These are phyloP conservation scores for Fistularia commersonii DNA, from an alignment of 2,797 vertebrate species.

Conservation along the genomic window DNA sequence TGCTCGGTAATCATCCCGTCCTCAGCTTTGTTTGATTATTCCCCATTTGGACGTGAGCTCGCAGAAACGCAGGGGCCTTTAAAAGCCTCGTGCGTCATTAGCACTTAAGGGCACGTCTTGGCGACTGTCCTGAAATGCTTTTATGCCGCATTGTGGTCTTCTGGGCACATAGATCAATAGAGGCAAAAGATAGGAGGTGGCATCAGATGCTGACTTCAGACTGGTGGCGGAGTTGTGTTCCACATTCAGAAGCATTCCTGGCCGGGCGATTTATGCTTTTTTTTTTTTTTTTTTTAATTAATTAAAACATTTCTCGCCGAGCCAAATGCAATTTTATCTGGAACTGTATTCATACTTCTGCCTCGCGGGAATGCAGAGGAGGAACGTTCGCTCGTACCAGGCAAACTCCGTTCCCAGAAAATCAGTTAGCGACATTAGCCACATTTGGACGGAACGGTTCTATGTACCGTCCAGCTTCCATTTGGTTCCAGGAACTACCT, in stretches of 20 bases:
- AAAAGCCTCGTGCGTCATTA: constrained; percentile 51
- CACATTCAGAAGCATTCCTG: too few species aligned
- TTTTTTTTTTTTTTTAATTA: neutral
- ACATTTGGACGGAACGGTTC: too few species aligned
- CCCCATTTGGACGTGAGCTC: constrained; percentile 19
- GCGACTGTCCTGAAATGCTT: constrained; percentile 66
- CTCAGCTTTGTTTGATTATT: constrained; percentile 42
- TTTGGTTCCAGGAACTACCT: too few species aligned
- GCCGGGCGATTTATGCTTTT: neutral
- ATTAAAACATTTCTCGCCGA: too few species aligned
- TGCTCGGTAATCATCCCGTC: constrained; percentile 25
- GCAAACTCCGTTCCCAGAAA: too few species aligned
- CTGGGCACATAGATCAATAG: constrained; percentile 54
- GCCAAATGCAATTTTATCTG: too few species aligned
- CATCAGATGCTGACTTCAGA: constrained; percentile 52
- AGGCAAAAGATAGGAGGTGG: constrained; percentile 35
- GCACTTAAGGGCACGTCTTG: constrained; percentile 58
- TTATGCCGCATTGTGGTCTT: constrained; percentile 54
- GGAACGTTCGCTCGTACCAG: too few species aligned
- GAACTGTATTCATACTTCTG: too few species aligned
- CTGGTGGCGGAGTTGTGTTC: too few species aligned
- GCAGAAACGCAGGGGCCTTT: constrained; percentile 40
- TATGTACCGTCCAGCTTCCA: too few species aligned
- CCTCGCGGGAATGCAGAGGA: too few species aligned
- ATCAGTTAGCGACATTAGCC: too few species aligned